Evolutionary conservation across 2,888 invertebrate genomes (phyloP).

Genomic region (Exephanes ischioxanthus): DNA sequence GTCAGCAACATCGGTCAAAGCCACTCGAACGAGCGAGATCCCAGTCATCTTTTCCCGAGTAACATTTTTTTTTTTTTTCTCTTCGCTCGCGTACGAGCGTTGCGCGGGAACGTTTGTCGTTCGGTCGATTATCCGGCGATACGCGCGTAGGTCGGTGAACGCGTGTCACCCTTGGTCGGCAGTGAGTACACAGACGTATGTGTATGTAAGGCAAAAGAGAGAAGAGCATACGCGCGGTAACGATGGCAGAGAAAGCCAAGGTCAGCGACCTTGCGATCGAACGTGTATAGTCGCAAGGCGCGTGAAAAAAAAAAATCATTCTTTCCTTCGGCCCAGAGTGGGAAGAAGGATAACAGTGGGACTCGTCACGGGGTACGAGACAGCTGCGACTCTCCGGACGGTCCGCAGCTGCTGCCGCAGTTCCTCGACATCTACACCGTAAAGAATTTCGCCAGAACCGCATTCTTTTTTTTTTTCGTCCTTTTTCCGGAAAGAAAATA

Average conservation of each 20-base stretch:
- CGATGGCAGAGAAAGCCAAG: slow-evolving; percentile 70
- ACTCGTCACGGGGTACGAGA: slow-evolving; percentile 57
- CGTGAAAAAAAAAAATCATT: slow-evolving; percentile 49
- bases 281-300: slow-evolving; percentile 13
- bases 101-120: background rate
- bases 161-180: slow-evolving; percentile 59
- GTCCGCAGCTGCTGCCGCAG: slow-evolving; percentile 33
- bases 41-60: slow-evolving; percentile 44
- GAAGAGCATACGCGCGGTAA: slow-evolving; percentile 52
- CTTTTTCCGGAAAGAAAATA: slow-evolving; percentile 14
- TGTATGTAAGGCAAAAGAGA: slow-evolving; percentile 68
- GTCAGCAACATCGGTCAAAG: slow-evolving; percentile 32
- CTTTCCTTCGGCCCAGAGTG: slow-evolving; percentile 32
- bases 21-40: slow-evolving; percentile 43
- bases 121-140: slow-evolving; percentile 35
- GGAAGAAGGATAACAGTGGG: slow-evolving; percentile 37
- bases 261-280: slow-evolving; percentile 66
- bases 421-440: slow-evolving; percentile 55
- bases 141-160: slow-evolving; percentile 45
- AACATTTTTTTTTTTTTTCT: slow-evolving; percentile 13
- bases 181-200: background rate
- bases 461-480: background rate
- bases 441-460: slow-evolving; percentile 49
- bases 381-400: slow-evolving; percentile 53
- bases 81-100: background rate